A percentile compares a stretch with the other conserved stretches of the same genome.
phyloP scores from a whole-genome alignment of 2,797 vertebrate genomes.

The Vipera latastei region DNA sequence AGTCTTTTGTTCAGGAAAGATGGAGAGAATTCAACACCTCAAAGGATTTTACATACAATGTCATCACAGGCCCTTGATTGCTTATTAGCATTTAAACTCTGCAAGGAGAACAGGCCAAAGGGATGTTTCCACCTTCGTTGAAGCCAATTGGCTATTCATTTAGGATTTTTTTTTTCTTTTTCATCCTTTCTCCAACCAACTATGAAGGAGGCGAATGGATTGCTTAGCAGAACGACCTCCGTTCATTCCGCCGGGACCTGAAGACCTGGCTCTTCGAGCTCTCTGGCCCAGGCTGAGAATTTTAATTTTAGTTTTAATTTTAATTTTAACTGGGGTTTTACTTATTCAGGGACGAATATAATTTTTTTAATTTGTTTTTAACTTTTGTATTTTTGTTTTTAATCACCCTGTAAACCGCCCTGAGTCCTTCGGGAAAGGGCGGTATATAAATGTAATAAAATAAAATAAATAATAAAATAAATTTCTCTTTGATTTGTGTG shows the following conservation, averaged over 20 bases:
- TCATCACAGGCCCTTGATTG: neutral
- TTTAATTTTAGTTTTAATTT: no score
- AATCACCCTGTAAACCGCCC: no score
- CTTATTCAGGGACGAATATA: no score
- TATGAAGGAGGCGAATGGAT: neutral
- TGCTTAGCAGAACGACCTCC: neutral
- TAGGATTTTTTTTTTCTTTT: neutral
- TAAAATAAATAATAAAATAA: no score
- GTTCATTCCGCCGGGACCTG: no score
- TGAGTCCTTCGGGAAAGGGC: no score
- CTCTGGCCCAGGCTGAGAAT: no score
- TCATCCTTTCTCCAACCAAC: neutral
- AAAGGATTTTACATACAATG: neutral
- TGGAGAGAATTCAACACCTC: neutral
- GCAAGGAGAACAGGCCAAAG: constrained; percentile 6
- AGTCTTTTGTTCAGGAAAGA: constrained; percentile 15
- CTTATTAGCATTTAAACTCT: constrained; percentile 20
- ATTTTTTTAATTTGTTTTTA: no score
- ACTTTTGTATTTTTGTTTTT: no score
- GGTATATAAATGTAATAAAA: no score
- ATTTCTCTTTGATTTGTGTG: neutral
- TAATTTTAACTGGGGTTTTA: no score
- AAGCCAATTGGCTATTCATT: neutral
- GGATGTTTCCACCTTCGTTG: neutral
- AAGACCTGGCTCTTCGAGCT: no score